phyloP scores from a whole-genome alignment of 2,113 vertebrate genomes.

The Tapirus terrestris region DNA sequence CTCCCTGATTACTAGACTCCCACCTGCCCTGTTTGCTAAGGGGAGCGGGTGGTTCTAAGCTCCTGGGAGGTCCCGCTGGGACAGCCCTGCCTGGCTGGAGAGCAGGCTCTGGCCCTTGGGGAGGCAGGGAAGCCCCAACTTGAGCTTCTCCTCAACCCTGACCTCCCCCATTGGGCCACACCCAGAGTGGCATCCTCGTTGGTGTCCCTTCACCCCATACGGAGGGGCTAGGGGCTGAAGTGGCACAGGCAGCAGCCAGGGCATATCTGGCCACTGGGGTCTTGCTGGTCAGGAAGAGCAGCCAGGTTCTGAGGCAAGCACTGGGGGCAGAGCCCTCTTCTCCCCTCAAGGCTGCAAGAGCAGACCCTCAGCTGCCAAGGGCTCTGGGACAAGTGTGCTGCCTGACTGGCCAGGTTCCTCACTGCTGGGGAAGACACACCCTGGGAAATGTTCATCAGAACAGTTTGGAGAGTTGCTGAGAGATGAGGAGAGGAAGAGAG shows the following conservation, averaged over 20 bases:
- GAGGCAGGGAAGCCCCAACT: not conserved
- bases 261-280: not conserved
- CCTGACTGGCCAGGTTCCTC: not conserved
- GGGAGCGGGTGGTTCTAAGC: not conserved
- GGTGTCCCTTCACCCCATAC: not conserved
- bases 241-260: not conserved
- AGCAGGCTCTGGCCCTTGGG: not conserved
- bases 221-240: not conserved
- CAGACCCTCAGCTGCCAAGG: not conserved
- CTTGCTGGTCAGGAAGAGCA: not conserved
- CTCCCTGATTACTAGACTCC: not conserved
- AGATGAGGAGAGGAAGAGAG: not conserved
- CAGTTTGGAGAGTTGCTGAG: constrained; percentile 54
- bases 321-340: not conserved
- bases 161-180: not conserved
- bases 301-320: not conserved
- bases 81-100: not conserved
- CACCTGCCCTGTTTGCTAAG: not conserved
- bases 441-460: constrained; percentile 22
- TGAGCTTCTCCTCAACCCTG: not conserved
- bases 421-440: not conserved
- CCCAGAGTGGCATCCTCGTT: not conserved
- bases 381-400: not conserved
- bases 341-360: not conserved
- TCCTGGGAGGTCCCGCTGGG: not conserved